Evolutionary conservation across 1,140 invertebrate species (phyloP), one percentile per base, ranked within the genome.

Genomic region (Contarinia nasturtii): DNA sequence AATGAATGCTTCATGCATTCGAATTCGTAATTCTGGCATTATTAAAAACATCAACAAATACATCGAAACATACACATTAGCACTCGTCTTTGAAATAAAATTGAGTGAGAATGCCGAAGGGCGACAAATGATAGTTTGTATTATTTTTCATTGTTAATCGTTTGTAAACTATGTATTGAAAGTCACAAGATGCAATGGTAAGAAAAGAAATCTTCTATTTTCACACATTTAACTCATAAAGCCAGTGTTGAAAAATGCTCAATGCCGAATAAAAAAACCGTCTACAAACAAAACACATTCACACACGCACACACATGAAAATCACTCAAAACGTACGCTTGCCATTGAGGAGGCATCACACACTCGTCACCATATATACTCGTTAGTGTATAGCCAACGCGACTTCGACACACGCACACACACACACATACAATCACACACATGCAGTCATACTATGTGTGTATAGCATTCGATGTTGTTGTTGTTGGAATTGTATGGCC

Each of bases 401-500:
- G n/a, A 22, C 19, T 27, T 33, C 22, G 22, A 27, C 21, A 12
- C 33, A 14, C 21, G 10, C 10, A 7, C n/a, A n/a, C n/a, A n/a
- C n/a, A n/a, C n/a, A n/a, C n/a, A n/a, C n/a, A n/a, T n/a, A n/a
- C n/a, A n/a, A n/a, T n/a, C n/a, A n/a, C n/a, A n/a, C n/a, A n/a
- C n/a, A n/a, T n/a, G n/a, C n/a, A n/a, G n/a, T n/a, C n/a, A n/a
- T n/a, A n/a, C n/a, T n/a, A n/a, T 45, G 7, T 7, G 8, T 45
- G n/a, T 12, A 8, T 10, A 12, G 11, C 10, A 34, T 19, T 14
- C 5, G 19, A 7, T 12, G 18, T 44, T 44, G 18, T 18, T 14
- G 5, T 14, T 22, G 17, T 12, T 22, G 12, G 4, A 19, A 18
- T 47, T 37, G 18, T 33, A 17, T 33, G 21, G 11, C 33, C 70